Percentiles rank a stretch among this genome's conserved stretches.
Evolutionary conservation across 2,888 invertebrate genomes (phyloP).

Genomic region (Amphipoea oculea): DNA sequence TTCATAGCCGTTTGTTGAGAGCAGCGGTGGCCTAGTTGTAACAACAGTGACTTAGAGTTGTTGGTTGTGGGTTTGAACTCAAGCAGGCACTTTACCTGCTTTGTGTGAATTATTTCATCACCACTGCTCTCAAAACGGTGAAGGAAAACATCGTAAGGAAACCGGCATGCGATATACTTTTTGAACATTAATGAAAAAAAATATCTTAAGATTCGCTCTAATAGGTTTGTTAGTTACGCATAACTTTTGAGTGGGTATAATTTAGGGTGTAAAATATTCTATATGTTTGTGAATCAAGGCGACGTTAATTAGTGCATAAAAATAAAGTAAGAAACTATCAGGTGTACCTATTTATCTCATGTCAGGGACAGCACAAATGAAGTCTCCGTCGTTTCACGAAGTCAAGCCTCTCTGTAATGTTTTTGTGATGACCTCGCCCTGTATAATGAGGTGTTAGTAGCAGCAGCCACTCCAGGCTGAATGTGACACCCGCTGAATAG

Average conservation of each 20-base stretch:
- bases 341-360: conserved; percentile 15
- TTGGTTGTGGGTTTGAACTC: too few relatives aligned
- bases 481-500: conserved; percentile 37
- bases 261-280: background rate
- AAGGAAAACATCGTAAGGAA: too few relatives aligned
- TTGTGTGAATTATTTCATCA: too few relatives aligned
- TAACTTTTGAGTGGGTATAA: background rate
- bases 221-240: too few relatives aligned
- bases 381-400: background rate
- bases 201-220: too few relatives aligned
- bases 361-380: conserved; percentile 21
- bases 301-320: too few relatives aligned
- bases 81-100: too few relatives aligned
- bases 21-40: too few relatives aligned
- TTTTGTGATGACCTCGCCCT: conserved; percentile 51
- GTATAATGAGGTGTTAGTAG: conserved; percentile 58
- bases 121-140: too few relatives aligned
- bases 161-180: too few relatives aligned
- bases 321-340: background rate
- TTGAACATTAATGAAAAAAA: too few relatives aligned
- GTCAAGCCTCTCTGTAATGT: conserved; percentile 54
- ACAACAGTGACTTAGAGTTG: too few relatives aligned
- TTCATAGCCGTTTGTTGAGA: background rate
- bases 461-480: conserved; percentile 34
- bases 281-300: background rate